Conservation (phyloP, 2,888 invertebrate genomes). For the Seira ritae region DNA sequence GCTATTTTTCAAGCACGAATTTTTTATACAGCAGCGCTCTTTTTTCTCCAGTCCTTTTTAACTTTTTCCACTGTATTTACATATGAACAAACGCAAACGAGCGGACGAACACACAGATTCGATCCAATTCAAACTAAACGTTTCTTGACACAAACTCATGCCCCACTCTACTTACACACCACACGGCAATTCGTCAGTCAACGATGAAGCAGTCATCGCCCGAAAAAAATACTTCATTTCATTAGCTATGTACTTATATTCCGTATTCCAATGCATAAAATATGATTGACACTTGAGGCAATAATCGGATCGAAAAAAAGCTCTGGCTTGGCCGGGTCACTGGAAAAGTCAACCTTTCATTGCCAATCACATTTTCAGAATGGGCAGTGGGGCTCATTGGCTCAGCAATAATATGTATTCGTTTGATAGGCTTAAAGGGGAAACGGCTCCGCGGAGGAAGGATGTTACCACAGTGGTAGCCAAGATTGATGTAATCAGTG, state of each 20-base stretch:
- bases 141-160: neutral
- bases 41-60: too few species aligned
- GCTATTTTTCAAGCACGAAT: neutral
- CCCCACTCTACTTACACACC: neutral
- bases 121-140: too few species aligned
- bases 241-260: too few species aligned
- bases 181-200: neutral
- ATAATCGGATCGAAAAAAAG: neutral
- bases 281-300: conserved; percentile 19
- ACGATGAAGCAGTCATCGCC: neutral
- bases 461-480: conserved; percentile 12
- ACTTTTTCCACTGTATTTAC: too few species aligned
- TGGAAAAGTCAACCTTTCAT: conserved; percentile 19
- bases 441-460: neutral
- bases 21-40: neutral
- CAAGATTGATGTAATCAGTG: conserved; percentile 27
- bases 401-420: conserved; percentile 2
- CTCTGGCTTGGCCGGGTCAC: neutral
- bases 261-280: neutral
- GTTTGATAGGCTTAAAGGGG: conserved; percentile 8
- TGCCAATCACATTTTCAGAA: conserved; percentile 18
- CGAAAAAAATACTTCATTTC: too few species aligned
- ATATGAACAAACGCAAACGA: too few species aligned
- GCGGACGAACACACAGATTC: too few species aligned
- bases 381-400: neutral